These are phyloP conservation scores for Sialia sialis DNA, from an alignment of 2,113 vertebrate genomes.

Conservation along the genomic window DNA sequence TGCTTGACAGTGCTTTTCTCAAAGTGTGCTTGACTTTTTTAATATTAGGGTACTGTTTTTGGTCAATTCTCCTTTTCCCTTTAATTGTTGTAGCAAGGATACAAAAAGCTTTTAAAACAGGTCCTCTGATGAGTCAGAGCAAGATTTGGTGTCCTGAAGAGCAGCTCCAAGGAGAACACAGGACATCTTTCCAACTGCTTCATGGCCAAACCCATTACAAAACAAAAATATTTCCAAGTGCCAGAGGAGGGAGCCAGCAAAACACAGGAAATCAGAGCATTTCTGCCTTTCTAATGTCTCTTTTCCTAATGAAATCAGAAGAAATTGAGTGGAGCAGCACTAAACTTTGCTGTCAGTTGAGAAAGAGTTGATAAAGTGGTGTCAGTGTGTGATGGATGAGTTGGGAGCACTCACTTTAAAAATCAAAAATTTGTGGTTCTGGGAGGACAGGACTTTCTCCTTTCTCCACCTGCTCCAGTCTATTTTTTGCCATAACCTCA, in stretches of 20 bases:
- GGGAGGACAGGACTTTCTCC: not conserved
- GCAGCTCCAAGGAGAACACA: not conserved
- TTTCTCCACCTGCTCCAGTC: not conserved
- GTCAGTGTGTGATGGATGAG: not conserved
- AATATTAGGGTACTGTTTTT: not conserved
- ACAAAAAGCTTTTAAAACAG: not conserved
- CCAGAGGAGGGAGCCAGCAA: slow-evolving; percentile 63
- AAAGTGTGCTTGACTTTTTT: not conserved
- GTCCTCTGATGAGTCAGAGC: not conserved
- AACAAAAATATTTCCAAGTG: slow-evolving; percentile 49
- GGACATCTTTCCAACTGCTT: not conserved
- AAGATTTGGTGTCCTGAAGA: not conserved
- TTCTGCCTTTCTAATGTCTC: not conserved
- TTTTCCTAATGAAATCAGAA: slow-evolving; percentile 16
- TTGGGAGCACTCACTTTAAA: not conserved
- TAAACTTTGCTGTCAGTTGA: not conserved
- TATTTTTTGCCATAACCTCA: not conserved
- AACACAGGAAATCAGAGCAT: slow-evolving; percentile 28
- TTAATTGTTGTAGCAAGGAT: not conserved
- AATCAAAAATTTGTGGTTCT: not conserved
- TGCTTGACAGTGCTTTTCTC: not conserved
- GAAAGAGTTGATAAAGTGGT: not conserved
- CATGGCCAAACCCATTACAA: not conserved
- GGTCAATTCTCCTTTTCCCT: not conserved
- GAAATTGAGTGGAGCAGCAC: not conserved